Base-by-base conservation (phyloP, 2,797 vertebrate genomes). In the Rhinichthys osculus region DNA sequence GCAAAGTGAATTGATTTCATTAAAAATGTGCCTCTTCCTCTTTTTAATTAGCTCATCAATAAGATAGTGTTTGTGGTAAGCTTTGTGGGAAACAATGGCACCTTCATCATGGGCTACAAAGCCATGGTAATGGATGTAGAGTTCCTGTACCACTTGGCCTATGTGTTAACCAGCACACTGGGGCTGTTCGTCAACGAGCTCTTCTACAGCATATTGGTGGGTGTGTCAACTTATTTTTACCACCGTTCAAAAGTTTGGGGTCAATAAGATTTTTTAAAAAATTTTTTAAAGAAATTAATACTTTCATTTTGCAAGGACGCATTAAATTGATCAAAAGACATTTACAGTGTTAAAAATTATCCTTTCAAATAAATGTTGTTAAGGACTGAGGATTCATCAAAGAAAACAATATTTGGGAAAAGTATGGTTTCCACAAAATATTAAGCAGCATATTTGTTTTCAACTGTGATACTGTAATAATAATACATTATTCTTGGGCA, bases 41-140 rank as follows among this genome's bases (percentile, higher is more conserved):
- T 79, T 50, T 64, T 85, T 52, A 67, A 87, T 33, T 94, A 99
- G 98, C 95, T 99, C 66, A 94, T 98, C 88, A 99, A 99, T 91
- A 99, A 99, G 94, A 96, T 99, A 0, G 98, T 99, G 90, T 99
- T 98, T 0, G 97, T 99, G 84, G 97, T 99, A 92, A 99, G 98
- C 89, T 99, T 99, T 3, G 98, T 99, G 92, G 98, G 98, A 64
- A 99, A 99, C 89, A 97, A 98, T 0, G 98, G 98, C 47, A 99
- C 97, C n/a, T 99, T 99, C 88, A 99, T 99, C 90, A 97, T 97
- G 79, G 98, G 98, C 30, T 99, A 99, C 83, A 97, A 96, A 83
- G 98, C 98, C 90, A 98, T 99, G 97, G 95, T 99, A 91, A 98
- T 98, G 97, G 98, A 99, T 2, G 91, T 99, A 95, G 97, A 99